Conservation (phyloP, 2,113 vertebrate species). For the Butorides virescens region DNA sequence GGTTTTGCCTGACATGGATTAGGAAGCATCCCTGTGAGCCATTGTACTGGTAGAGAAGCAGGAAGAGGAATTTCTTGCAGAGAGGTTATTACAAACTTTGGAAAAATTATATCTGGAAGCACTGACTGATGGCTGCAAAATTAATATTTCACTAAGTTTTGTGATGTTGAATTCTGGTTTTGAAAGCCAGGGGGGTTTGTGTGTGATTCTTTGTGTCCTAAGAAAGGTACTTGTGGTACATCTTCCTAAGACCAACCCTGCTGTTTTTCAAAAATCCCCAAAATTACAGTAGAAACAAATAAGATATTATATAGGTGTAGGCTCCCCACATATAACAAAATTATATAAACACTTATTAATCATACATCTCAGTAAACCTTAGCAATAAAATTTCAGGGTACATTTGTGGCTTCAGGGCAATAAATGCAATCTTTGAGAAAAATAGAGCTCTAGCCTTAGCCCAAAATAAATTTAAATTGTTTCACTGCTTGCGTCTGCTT, state of each 20-base stretch:
- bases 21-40: not conserved
- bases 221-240: not conserved
- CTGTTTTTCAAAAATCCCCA: not conserved
- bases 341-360: not conserved
- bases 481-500: not conserved
- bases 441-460: not conserved
- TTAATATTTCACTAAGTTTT: not conserved
- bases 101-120: not conserved
- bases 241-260: not conserved
- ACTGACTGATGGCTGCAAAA: not conserved
- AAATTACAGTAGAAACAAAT: not conserved
- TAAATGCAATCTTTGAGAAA: not conserved
- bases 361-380: not conserved
- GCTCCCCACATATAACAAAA: not conserved
- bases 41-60: not conserved
- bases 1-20: not conserved
- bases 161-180: not conserved
- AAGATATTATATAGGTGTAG: not conserved
- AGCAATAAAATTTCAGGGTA: not conserved
- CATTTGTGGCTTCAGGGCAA: not conserved
- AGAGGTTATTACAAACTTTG: not conserved
- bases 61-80: not conserved
- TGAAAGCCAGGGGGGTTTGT: not conserved
- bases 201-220: not conserved
- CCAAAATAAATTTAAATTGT: not conserved